These are phyloP conservation scores for Periplaneta americana DNA, from an alignment of 1,140 invertebrate species.

Conservation along the genomic window DNA sequence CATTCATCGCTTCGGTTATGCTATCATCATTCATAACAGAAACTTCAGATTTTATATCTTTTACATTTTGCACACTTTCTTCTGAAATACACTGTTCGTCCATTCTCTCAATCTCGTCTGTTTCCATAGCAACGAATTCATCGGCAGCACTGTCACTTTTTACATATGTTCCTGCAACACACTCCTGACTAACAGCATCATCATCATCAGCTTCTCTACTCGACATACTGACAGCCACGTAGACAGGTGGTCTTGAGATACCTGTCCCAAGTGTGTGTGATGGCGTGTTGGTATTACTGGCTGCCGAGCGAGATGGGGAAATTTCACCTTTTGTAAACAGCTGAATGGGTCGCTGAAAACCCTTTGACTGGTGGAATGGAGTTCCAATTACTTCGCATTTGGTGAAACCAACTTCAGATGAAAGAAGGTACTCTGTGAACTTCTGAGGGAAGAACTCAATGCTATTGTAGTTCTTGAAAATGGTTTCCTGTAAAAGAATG, in stretches of 20 bases:
- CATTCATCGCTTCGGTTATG: background rate
- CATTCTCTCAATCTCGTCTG: background rate
- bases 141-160: background rate
- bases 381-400: slow-evolving; percentile 81
- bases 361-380: slow-evolving; percentile 79
- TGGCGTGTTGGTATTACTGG: slow-evolving; percentile 14
- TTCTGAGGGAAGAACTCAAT: slow-evolving; percentile 85
- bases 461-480: slow-evolving; percentile 77
- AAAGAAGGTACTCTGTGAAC: slow-evolving; percentile 85
- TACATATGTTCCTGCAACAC: background rate
- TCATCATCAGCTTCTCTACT: background rate
- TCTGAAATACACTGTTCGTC: background rate
- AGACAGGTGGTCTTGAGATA: background rate
- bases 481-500: slow-evolving; percentile 66
- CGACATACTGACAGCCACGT: background rate
- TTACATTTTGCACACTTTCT: background rate
- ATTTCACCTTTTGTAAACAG: slow-evolving; percentile 71
- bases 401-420: slow-evolving; percentile 84
- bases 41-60: background rate
- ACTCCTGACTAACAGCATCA: background rate
- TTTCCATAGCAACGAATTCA: background rate
- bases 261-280: background rate
- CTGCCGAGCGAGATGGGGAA: slow-evolving; percentile 36
- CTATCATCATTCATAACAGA: background rate
- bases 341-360: slow-evolving; percentile 83